Evolutionary conservation across 2,797 vertebrate species (phyloP).

Genomic region (Xiphophorus birchmanni): DNA sequence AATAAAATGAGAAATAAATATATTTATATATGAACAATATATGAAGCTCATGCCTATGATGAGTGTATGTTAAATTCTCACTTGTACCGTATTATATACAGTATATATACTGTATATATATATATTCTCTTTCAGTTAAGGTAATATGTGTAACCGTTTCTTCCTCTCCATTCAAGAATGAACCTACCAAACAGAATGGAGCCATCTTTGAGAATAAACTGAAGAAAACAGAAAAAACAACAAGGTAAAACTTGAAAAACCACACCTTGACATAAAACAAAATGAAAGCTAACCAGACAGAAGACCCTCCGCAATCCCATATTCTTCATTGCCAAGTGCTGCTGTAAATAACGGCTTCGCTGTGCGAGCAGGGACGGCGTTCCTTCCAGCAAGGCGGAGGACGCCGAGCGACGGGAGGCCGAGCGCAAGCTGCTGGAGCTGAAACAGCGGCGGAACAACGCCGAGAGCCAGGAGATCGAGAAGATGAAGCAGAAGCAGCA

Average conservation of each 20-base stretch:
- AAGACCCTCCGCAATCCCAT: neutral
- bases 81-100: no score
- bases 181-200: constrained; percentile 81
- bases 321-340: neutral
- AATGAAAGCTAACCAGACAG: neutral
- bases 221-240: constrained; percentile 86
- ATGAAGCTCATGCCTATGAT: neutral
- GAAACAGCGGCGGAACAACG: constrained; percentile 84
- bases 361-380: constrained; percentile 55
- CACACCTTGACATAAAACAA: neutral
- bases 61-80: neutral
- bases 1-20: no score
- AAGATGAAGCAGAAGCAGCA: constrained; percentile 95
- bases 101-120: no score
- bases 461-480: constrained; percentile 87
- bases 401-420: constrained; percentile 80
- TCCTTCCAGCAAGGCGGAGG: constrained; percentile 58
- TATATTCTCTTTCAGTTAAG: neutral
- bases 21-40: neutral
- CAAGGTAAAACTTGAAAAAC: constrained; percentile 78
- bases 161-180: constrained; percentile 59
- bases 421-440: constrained; percentile 88
- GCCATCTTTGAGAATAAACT: constrained; percentile 81
- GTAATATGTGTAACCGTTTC: neutral
- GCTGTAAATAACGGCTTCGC: neutral